These are phyloP conservation scores for Panzeria rudis DNA, from an alignment of 2,888 invertebrate species.

Conservation along the genomic window DNA sequence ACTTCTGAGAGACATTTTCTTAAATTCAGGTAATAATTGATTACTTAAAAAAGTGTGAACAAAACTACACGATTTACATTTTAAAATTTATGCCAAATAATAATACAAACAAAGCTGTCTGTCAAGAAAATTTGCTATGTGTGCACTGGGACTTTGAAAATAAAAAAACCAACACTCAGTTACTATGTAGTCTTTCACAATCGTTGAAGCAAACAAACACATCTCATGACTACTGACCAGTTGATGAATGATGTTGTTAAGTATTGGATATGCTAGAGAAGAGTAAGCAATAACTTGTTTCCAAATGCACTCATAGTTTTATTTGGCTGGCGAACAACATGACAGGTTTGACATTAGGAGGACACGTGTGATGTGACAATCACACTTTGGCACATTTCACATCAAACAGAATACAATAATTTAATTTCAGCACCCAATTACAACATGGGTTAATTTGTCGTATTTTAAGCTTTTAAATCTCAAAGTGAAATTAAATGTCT, in stretches of 20 bases:
- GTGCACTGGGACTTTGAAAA: background rate
- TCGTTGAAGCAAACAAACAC: background rate
- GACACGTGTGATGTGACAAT: constrained; percentile 64
- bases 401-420: constrained; percentile 70
- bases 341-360: constrained; percentile 58
- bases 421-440: constrained; percentile 68
- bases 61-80: no score
- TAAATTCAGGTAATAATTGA: no score
- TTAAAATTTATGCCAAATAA: no score
- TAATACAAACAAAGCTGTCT: no score
- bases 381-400: constrained; percentile 61
- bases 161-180: background rate
- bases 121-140: background rate
- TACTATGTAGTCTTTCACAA: background rate
- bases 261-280: background rate
- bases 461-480: constrained; percentile 64
- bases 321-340: constrained; percentile 32
- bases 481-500: constrained; percentile 66
- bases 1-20: no score
- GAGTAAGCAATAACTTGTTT: background rate
- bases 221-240: constrained; percentile 8
- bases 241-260: background rate
- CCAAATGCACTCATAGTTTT: constrained; percentile 54
- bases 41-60: no score
- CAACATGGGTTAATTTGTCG: constrained; percentile 60